Conservation (phyloP, 2,113 vertebrate species). For the Odontesthes bonariensis region DNA sequence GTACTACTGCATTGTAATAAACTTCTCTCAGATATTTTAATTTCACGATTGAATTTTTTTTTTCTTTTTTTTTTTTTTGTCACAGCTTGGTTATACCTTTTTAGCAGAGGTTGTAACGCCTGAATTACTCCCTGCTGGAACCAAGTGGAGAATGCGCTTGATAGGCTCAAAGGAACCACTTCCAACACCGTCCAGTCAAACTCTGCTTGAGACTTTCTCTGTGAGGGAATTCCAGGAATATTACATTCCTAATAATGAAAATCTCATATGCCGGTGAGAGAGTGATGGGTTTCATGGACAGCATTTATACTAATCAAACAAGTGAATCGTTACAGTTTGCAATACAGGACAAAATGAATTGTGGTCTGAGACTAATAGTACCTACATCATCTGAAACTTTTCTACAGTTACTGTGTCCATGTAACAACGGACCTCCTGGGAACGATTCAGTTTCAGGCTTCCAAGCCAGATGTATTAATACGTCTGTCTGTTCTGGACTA, state of each 20-base stretch:
- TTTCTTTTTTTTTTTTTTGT: neutral
- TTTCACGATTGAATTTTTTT: neutral
- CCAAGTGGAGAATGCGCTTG: constrained; percentile 88
- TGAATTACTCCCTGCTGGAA: constrained; percentile 64
- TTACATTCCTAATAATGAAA: constrained; percentile 88
- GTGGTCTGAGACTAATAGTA: neutral
- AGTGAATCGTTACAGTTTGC: neutral
- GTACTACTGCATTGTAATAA: too few relatives aligned
- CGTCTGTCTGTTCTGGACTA: constrained; percentile 88
- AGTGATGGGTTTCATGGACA: neutral
- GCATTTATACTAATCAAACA: too few relatives aligned
- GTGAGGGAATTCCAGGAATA: constrained; percentile 87
- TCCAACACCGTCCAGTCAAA: constrained; percentile 76
- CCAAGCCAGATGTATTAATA: constrained; percentile 84
- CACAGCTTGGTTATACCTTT: constrained; percentile 92
- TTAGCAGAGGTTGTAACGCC: constrained; percentile 85
- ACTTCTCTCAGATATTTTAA: neutral
- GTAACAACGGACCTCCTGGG: constrained; percentile 72
- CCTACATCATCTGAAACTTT: neutral
- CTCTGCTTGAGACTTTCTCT: constrained; percentile 79
- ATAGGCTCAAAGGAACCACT: constrained; percentile 83
- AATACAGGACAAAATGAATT: neutral
- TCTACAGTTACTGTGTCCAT: constrained; percentile 84
- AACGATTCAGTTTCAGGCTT: constrained; percentile 89
- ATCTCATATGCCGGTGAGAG: constrained; percentile 90